Percentiles rank a stretch among this genome's conserved stretches.
Evolutionary conservation across 2,113 vertebrate species (phyloP).

Genomic region (Caloenas nicobarica): DNA sequence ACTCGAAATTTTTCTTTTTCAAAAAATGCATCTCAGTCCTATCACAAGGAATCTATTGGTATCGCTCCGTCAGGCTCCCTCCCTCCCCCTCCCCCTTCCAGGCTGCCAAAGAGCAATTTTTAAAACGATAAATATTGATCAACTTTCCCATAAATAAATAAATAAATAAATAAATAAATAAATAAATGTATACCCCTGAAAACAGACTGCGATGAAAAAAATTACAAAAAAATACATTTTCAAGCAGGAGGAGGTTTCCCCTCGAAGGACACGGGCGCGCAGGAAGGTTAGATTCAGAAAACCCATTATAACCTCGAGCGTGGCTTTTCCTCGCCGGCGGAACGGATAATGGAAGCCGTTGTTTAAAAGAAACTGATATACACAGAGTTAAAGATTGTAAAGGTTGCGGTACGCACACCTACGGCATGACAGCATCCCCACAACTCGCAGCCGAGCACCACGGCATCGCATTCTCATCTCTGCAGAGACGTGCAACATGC

Average conservation of each 20-base stretch:
- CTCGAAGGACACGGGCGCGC: background rate
- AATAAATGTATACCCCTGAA: background rate
- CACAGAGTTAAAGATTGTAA: background rate
- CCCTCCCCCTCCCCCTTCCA: background rate
- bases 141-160: background rate
- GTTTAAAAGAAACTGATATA: background rate
- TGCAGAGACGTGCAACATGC: background rate
- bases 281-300: background rate
- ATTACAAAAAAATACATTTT: background rate
- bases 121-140: conserved; percentile 47
- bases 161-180: background rate
- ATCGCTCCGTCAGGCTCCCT: background rate
- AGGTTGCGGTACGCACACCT: background rate
- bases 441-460: background rate
- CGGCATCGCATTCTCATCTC: background rate
- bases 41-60: background rate
- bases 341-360: background rate
- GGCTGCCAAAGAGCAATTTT: conserved; percentile 1
- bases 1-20: background rate
- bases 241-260: background rate
- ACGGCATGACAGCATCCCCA: background rate
- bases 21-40: background rate
- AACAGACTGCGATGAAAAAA: background rate
- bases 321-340: background rate
- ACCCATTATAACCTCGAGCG: background rate